phyloP scores from a whole-genome alignment of 2,113 vertebrate species.

The Toxostoma redivivum region DNA sequence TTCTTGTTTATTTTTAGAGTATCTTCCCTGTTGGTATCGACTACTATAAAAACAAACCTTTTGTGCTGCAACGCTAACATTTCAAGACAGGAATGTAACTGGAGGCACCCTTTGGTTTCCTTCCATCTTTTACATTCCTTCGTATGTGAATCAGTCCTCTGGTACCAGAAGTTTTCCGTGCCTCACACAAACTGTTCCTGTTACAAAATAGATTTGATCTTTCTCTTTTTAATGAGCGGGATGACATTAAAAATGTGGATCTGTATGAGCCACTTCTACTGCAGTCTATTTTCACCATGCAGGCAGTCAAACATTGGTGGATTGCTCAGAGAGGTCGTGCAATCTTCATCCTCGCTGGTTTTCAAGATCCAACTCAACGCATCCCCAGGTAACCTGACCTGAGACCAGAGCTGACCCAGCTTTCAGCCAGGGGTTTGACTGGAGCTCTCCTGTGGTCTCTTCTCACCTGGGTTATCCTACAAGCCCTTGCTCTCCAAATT shows the following conservation, averaged over 20 bases:
- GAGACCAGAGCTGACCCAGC: background rate
- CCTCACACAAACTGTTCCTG: background rate
- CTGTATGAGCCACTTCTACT: background rate
- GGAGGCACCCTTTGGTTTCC: background rate
- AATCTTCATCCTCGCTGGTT: background rate
- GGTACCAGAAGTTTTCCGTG: background rate
- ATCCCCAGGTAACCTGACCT: background rate
- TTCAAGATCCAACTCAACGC: background rate
- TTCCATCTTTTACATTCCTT: background rate
- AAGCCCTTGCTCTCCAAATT: background rate
- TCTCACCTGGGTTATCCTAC: background rate
- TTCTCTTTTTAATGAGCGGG: slow-evolving; percentile 19
- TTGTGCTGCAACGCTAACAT: background rate
- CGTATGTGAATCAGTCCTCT: background rate
- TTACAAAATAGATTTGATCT: slow-evolving; percentile 12
- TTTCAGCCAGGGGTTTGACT: background rate
- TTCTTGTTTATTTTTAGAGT: background rate
- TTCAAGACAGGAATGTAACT: background rate
- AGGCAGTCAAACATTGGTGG: background rate
- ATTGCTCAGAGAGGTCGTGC: background rate
- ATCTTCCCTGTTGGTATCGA: background rate
- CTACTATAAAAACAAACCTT: background rate
- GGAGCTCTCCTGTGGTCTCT: background rate
- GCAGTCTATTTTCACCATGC: background rate
- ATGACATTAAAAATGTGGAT: background rate